Percentiles rank a stretch among this genome's conserved stretches.
Conservation (phyloP, 2,888 invertebrate genomes). For the Eristalis pertinax region DNA sequence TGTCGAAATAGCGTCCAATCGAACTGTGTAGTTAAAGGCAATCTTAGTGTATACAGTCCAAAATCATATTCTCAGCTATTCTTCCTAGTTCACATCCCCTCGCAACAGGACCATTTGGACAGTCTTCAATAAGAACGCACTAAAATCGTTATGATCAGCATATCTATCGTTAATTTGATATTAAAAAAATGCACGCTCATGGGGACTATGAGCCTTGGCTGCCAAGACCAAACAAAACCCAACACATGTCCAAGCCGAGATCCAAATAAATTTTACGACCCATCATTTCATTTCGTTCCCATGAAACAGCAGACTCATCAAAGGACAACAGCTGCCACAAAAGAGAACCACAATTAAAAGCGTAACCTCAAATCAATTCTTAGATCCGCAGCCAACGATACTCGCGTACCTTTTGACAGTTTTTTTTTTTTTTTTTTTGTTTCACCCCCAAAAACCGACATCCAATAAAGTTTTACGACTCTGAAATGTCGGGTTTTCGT, state of each 20-base stretch:
- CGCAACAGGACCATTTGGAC: too few relatives aligned
- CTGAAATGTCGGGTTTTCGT: slow-evolving; percentile 8
- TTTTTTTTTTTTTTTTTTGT: neutral
- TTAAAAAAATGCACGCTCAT: too few relatives aligned
- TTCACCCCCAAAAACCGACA: neutral
- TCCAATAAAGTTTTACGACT: slow-evolving; percentile 27
- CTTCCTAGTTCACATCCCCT: too few relatives aligned
- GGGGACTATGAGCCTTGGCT: too few relatives aligned
- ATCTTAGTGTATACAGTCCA: too few relatives aligned
- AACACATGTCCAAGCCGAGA: neutral
- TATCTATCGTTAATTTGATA: too few relatives aligned
- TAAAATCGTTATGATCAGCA: too few relatives aligned
- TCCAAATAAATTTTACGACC: neutral
- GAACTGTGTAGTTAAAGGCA: too few relatives aligned
- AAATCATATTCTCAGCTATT: too few relatives aligned
- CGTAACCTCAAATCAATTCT: slow-evolving; percentile 17
- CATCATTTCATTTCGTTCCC: neutral
- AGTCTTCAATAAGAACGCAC: too few relatives aligned
- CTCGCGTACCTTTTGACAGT: slow-evolving; percentile 11
- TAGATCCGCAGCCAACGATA: neutral
- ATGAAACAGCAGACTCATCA: neutral
- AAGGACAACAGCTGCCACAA: neutral
- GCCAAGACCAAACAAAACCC: too few relatives aligned
- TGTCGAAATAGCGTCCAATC: too few relatives aligned
- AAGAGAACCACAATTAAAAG: neutral